These are phyloP conservation scores for Hypomecis punctinalis DNA, from an alignment of 2,888 invertebrate genomes.

Conservation along the genomic window DNA sequence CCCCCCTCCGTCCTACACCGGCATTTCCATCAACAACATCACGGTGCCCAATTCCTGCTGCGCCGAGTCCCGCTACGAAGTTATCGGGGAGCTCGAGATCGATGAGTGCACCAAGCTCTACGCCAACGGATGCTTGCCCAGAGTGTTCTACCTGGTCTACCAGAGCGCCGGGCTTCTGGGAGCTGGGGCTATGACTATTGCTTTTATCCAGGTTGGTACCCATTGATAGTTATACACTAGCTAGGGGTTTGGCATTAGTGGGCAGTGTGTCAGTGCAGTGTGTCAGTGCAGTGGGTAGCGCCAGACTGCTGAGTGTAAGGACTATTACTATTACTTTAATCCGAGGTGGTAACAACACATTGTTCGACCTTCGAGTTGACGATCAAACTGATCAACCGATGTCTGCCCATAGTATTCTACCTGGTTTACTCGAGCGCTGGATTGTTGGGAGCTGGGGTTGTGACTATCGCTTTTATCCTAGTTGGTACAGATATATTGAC, in stretches of 20 bases:
- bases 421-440: constrained; percentile 89
- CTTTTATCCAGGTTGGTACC: constrained; percentile 88
- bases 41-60: constrained; percentile 87
- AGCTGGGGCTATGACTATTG: constrained; percentile 91
- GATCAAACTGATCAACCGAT: constrained; percentile 74
- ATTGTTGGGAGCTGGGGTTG: constrained; percentile 89
- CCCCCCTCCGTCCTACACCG: constrained; percentile 52
- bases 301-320: no score
- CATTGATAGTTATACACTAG: neutral
- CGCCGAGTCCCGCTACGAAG: constrained; percentile 57
- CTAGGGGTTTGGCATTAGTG: no score
- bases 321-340: no score
- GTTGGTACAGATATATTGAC: constrained; percentile 62
- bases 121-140: constrained; percentile 86
- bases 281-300: no score
- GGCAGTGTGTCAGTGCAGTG: no score
- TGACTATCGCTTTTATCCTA: constrained; percentile 93
- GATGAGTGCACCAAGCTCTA: constrained; percentile 71
- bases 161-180: constrained; percentile 90
- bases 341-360: no score
- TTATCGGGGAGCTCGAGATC: constrained; percentile 47
- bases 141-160: constrained; percentile 86
- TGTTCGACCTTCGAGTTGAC: no score
- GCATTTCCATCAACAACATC: constrained; percentile 69
- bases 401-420: constrained; percentile 85